These are phyloP conservation scores for Menura novaehollandiae DNA, from an alignment of 2,113 vertebrate species.

Conservation along the genomic window DNA sequence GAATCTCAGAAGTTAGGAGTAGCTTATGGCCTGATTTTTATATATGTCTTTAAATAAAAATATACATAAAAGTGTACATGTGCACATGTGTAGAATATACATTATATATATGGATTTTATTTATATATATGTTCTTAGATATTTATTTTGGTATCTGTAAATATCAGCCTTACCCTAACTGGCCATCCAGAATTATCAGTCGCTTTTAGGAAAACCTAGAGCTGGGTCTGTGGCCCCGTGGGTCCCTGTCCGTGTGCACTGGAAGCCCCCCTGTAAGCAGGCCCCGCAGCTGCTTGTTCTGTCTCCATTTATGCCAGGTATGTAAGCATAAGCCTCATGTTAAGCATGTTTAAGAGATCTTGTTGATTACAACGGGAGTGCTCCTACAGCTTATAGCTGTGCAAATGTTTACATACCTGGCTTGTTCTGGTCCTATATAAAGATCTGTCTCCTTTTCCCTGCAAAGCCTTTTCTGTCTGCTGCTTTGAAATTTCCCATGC, in stretches of 20 bases:
- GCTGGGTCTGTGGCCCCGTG: accelerated
- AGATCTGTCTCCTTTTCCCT: slow-evolving; percentile 5
- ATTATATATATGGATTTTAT: not conserved
- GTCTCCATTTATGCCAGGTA: slow-evolving; percentile 31
- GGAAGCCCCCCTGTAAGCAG: not conserved
- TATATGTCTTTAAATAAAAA: not conserved
- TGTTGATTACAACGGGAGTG: slow-evolving; percentile 5
- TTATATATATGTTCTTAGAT: not conserved
- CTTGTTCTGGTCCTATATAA: slow-evolving; percentile 7
- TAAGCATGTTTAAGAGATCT: slow-evolving; percentile 28
- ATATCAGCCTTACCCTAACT: not conserved
- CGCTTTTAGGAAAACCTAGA: accelerated
- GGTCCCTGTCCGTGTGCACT: accelerated
- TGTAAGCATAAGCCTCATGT: slow-evolving; percentile 24
- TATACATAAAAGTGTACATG: not conserved
- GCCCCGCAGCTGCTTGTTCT: not conserved
- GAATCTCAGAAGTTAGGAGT: not conserved
- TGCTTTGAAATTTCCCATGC: slow-evolving; percentile 40
- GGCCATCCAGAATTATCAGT: not conserved
- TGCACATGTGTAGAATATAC: not conserved
- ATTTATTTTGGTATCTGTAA: not conserved
- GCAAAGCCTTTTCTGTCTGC: slow-evolving; percentile 1
- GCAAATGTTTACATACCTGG: slow-evolving; percentile 58
- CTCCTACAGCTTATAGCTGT: slow-evolving; percentile 32
- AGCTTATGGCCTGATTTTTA: not conserved